These are phyloP conservation scores for Geothlypis trichas DNA, from an alignment of 2,113 vertebrate species.

Conservation along the genomic window DNA sequence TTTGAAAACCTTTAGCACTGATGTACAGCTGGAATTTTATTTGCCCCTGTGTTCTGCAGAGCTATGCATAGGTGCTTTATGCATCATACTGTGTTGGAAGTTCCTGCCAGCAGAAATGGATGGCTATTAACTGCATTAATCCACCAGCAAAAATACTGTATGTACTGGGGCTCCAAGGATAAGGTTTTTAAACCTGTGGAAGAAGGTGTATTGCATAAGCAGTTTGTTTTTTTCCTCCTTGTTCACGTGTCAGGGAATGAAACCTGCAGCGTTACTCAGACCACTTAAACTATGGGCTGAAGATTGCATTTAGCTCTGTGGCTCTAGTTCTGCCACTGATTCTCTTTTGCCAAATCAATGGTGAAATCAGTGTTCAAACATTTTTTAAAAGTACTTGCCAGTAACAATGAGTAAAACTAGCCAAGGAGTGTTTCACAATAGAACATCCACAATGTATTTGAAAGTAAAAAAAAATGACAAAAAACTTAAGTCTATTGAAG, in stretches of 20 bases:
- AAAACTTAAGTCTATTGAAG: background rate
- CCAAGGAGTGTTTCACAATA: background rate
- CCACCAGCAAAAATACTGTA: background rate
- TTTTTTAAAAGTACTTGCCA: background rate
- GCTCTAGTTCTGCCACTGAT: background rate
- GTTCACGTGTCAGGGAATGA: background rate
- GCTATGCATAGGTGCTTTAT: background rate
- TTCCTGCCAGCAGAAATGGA: background rate
- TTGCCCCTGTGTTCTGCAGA: background rate
- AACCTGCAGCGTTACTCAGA: background rate
- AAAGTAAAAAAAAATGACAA: background rate
- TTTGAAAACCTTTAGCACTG: background rate
- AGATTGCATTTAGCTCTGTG: background rate
- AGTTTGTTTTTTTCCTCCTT: accelerated
- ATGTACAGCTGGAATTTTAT: background rate
- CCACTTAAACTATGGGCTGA: background rate
- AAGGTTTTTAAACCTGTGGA: background rate
- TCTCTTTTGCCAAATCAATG: background rate
- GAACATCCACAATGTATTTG: background rate
- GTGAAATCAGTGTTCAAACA: background rate
- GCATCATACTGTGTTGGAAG: background rate
- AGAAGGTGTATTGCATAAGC: background rate
- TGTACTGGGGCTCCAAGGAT: background rate
- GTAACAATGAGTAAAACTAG: background rate
- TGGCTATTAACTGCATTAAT: background rate